Conservation (phyloP, 2,113 vertebrate genomes). For the Vireo altiloquus region DNA sequence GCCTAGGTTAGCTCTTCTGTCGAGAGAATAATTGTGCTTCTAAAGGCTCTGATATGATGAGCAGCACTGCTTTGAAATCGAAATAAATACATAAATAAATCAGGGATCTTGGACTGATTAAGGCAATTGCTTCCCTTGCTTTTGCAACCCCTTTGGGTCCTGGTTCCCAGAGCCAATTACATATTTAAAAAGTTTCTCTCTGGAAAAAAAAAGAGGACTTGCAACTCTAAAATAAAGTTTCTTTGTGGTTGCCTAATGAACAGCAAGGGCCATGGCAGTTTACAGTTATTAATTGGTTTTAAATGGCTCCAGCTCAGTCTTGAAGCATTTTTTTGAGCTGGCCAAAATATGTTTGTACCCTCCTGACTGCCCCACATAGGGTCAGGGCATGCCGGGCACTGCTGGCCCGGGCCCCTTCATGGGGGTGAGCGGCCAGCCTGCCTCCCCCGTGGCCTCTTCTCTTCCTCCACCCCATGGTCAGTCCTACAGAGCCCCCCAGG, state of each 20-base stretch:
- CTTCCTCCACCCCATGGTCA: background rate
- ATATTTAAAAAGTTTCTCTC: slow-evolving; percentile 64
- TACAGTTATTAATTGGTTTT: slow-evolving; percentile 67
- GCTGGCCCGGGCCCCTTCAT: background rate
- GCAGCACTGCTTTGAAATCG: slow-evolving; percentile 59
- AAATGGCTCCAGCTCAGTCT: slow-evolving; percentile 16
- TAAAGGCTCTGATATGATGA: slow-evolving; percentile 62
- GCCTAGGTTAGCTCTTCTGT: slow-evolving; percentile 55
- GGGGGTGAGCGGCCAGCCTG: background rate
- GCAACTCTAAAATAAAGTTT: slow-evolving; percentile 67
- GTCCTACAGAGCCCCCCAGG: background rate
- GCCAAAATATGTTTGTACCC: slow-evolving; percentile 3
- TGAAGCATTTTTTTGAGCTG: slow-evolving; percentile 38
- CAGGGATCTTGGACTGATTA: slow-evolving; percentile 63
- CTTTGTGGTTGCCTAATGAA: slow-evolving; percentile 64
- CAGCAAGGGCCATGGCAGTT: slow-evolving; percentile 30
- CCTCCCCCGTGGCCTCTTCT: background rate
- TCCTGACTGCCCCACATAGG: background rate
- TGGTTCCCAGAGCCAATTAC: slow-evolving; percentile 68
- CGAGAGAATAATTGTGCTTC: slow-evolving; percentile 66
- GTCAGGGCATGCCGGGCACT: background rate
- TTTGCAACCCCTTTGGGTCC: slow-evolving; percentile 60
- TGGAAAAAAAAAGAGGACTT: slow-evolving; percentile 6
- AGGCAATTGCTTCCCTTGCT: slow-evolving; percentile 63
- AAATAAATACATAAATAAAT: slow-evolving; percentile 73